phyloP scores from a whole-genome alignment of 2,113 vertebrate genomes.

The Tonatia bakeri region DNA sequence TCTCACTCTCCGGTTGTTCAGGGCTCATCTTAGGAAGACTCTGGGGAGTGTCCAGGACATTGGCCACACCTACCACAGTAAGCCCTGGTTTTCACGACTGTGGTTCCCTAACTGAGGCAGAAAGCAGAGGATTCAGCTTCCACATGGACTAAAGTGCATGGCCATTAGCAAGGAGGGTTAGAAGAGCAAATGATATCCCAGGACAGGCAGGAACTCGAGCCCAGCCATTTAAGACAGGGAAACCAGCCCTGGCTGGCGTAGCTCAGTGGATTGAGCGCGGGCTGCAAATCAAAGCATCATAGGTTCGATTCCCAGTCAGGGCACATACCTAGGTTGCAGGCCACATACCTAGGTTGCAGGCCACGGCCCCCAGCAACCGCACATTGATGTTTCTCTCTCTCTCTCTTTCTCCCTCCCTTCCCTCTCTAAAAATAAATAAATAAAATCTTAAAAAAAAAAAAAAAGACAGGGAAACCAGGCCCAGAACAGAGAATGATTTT shows the following conservation, averaged over 20 bases:
- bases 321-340: too few species aligned
- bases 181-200: neutral
- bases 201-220: neutral
- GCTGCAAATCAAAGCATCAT: too few species aligned
- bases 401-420: too few species aligned
- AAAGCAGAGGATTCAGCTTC: neutral
- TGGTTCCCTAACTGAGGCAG: neutral
- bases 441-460: too few species aligned
- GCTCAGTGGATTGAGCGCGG: too few species aligned
- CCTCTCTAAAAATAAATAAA: too few species aligned
- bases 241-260: too few species aligned
- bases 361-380: too few species aligned
- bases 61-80: neutral
- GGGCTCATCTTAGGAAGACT: neutral
- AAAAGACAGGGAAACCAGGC: neutral
- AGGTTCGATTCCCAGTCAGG: too few species aligned
- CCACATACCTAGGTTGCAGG: too few species aligned
- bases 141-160: neutral
- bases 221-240: neutral
- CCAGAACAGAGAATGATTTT: neutral
- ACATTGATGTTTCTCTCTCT: too few species aligned
- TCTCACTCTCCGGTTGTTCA: neutral
- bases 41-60: too few species aligned
- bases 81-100: neutral
- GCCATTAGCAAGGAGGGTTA: neutral